Percentiles rank a stretch among this genome's conserved stretches.
These are phyloP conservation scores for Geopemphigus sp. DNA, from an alignment of 1,140 invertebrate species.

Conservation along the genomic window DNA sequence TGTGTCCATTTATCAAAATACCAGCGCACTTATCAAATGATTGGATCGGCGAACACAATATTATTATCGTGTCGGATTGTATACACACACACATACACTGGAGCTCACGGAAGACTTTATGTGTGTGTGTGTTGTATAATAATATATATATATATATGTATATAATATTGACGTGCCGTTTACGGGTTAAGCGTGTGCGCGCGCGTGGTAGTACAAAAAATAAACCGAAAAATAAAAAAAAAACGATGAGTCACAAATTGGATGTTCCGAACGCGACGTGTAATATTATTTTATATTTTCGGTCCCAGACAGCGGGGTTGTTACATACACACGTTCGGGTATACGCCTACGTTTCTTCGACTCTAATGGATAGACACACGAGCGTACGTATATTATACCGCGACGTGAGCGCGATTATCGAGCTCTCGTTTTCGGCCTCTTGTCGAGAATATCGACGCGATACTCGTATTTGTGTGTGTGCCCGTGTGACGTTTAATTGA, in stretches of 20 bases:
- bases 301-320: neutral
- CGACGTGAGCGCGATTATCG: too few relatives aligned
- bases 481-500: constrained; percentile 16
- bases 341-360: neutral
- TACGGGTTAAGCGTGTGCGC: neutral
- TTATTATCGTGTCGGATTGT: constrained; percentile 42
- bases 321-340: too few relatives aligned
- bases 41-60: constrained; percentile 48
- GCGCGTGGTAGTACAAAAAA: constrained; percentile 10
- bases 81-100: neutral
- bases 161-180: constrained; percentile 36
- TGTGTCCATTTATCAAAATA: constrained; percentile 43
- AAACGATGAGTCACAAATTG: constrained; percentile 45
- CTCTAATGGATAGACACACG: constrained; percentile 38
- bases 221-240: constrained; percentile 4
- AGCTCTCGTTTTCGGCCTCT: neutral
- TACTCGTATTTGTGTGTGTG: neutral
- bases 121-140: neutral
- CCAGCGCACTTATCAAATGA: constrained; percentile 30
- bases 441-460: constrained; percentile 1
- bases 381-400: too few relatives aligned
- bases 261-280: constrained; percentile 10
- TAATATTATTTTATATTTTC: constrained; percentile 17
- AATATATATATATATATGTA: neutral
- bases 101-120: neutral